These are phyloP conservation scores for Oreochromis tanganicae DNA, from an alignment of 2,113 vertebrate species.

Conservation along the genomic window DNA sequence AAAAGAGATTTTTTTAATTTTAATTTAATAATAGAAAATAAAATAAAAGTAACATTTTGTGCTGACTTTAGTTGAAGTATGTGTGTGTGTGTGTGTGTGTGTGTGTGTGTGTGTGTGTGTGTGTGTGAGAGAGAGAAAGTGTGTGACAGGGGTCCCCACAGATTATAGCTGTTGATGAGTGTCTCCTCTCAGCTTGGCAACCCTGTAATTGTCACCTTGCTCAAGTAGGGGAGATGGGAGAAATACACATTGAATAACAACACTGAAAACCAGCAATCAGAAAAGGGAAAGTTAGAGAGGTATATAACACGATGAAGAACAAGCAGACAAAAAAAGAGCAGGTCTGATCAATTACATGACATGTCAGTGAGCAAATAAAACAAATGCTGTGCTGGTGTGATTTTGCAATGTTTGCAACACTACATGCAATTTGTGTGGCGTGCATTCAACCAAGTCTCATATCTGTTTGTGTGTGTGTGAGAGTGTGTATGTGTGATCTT, in stretches of 20 bases:
- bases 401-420: background rate
- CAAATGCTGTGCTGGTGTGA: background rate
- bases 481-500: background rate
- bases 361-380: background rate
- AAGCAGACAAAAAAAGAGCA: background rate
- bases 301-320: background rate
- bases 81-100: background rate
- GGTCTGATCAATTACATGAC: background rate
- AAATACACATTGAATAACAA: conserved; percentile 18
- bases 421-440: background rate
- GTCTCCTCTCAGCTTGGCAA: conserved; percentile 58
- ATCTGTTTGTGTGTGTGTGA: background rate
- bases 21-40: too few species aligned
- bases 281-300: conserved; percentile 10
- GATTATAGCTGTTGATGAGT: conserved; percentile 70
- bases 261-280: conserved; percentile 41
- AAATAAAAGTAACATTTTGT: too few species aligned
- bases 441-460: background rate
- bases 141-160: conserved; percentile 60
- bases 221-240: conserved; percentile 48
- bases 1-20: too few species aligned
- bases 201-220: conserved; percentile 68
- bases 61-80: too few species aligned
- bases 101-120: background rate
- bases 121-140: background rate